phyloP scores from a whole-genome alignment of 1,140 invertebrate genomes.

The Proales similis region DNA sequence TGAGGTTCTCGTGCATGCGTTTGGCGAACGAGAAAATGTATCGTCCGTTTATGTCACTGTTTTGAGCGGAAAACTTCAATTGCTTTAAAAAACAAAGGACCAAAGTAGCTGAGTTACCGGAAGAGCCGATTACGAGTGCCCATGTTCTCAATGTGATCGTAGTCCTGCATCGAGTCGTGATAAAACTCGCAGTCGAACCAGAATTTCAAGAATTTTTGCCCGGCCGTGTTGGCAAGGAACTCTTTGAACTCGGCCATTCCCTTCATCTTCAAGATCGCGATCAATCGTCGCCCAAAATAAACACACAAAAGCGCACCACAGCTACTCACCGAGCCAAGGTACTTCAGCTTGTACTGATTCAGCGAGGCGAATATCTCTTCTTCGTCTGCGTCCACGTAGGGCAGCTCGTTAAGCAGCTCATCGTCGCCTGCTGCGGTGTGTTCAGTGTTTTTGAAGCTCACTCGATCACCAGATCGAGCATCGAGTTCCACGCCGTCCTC shows the following conservation, averaged over 20 bases:
- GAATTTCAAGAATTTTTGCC: slow-evolving; percentile 47
- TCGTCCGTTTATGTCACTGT: slow-evolving; percentile 15
- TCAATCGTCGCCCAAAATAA: too few species aligned
- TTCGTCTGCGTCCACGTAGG: slow-evolving; percentile 3
- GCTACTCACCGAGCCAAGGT: slow-evolving; percentile 14
- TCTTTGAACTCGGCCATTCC: slow-evolving; percentile 47
- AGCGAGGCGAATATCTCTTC: slow-evolving; percentile 9
- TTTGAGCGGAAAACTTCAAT: neutral
- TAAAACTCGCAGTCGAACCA: slow-evolving; percentile 53
- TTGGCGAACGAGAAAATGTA: slow-evolving; percentile 28
- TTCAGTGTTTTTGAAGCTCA: too few species aligned
- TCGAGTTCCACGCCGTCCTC: slow-evolving; percentile 16
- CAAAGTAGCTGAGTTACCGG: neutral
- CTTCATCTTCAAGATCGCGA: too few species aligned
- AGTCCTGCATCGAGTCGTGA: slow-evolving; percentile 49
- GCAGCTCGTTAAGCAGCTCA: neutral
- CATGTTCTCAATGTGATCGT: slow-evolving; percentile 45
- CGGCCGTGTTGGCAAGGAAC: slow-evolving; percentile 46
- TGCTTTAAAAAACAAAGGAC: neutral
- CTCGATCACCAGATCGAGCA: too few species aligned
- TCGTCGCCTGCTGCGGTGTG: slow-evolving; percentile 5
- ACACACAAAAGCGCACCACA: too few species aligned
- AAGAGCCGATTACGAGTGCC: slow-evolving; percentile 46
- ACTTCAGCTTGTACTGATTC: slow-evolving; percentile 33
- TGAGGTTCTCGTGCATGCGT: slow-evolving; percentile 35